phyloP scores from a whole-genome alignment of 2,113 vertebrate genomes.

The Speoplatyrhinus poulsoni region DNA sequence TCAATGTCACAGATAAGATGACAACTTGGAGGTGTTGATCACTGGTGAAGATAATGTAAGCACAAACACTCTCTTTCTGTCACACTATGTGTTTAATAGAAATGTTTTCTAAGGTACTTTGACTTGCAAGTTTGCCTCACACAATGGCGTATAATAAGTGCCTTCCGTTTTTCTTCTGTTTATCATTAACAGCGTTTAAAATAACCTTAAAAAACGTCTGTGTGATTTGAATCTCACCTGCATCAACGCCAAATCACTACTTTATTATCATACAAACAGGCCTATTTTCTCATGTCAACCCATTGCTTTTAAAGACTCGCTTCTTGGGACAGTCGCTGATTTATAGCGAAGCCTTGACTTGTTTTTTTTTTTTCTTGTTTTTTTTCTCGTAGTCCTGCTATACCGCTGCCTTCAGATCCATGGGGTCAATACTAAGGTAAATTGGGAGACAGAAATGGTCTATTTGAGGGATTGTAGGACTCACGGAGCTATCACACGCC shows the following conservation, averaged over 20 bases:
- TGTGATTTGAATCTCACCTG: constrained; percentile 42
- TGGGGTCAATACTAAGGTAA: constrained; percentile 61
- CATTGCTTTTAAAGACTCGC: constrained; percentile 48
- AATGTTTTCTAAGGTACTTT: not conserved
- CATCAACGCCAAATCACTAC: constrained; percentile 46
- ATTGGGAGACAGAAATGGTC: constrained; percentile 67
- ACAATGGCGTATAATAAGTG: not conserved
- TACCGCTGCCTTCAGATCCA: constrained; percentile 26
- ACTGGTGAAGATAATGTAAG: not conserved
- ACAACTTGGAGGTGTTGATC: not conserved
- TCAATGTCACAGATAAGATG: constrained; percentile 3
- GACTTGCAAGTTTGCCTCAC: not conserved
- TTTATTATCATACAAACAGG: constrained; percentile 58
- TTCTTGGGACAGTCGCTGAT: constrained; percentile 37
- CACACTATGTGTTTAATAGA: too few relatives aligned
- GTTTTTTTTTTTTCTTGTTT: constrained; percentile 4
- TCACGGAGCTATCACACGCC: constrained; percentile 59
- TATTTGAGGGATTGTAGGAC: constrained; percentile 63
- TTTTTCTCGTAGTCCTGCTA: constrained; percentile 15
- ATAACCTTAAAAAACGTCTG: constrained; percentile 42
- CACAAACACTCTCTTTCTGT: not conserved
- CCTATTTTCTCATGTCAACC: constrained; percentile 54
- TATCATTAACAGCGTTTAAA: constrained; percentile 14
- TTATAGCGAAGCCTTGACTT: constrained; percentile 4
- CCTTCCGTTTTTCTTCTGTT: not conserved